Evolutionary conservation across 2,797 vertebrate species (phyloP).

Genomic region (Typhlichthys eigenmanni): DNA sequence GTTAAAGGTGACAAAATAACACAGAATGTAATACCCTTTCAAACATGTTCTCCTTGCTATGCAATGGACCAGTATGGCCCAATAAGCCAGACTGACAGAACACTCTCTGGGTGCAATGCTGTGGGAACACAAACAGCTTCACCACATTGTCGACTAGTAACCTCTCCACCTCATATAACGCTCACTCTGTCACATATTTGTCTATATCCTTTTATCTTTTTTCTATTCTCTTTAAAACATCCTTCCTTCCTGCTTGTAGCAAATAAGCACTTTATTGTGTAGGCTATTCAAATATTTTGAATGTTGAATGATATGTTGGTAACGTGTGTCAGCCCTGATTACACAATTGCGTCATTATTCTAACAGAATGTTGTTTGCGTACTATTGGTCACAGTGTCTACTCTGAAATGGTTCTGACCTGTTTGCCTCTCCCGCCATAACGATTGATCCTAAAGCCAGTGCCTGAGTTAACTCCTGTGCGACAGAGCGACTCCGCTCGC

Average conservation of each 20-base stretch:
- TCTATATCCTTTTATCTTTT: background rate
- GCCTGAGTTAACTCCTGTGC: slow-evolving; percentile 29
- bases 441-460: background rate
- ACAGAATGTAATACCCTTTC: slow-evolving; percentile 7
- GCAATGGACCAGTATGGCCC: slow-evolving; percentile 18
- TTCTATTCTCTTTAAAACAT: too few species aligned
- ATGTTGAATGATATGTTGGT: slow-evolving; percentile 1
- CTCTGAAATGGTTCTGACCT: slow-evolving; percentile 21
- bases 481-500: slow-evolving; percentile 29
- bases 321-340: too few species aligned
- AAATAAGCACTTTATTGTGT: too few species aligned
- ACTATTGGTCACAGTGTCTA: background rate
- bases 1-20: slow-evolving; percentile 50
- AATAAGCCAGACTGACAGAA: slow-evolving; percentile 49
- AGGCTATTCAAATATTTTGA: slow-evolving; percentile 1
- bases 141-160: too few species aligned
- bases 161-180: background rate
- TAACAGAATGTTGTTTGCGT: too few species aligned
- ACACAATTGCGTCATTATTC: too few species aligned
- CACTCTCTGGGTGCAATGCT: slow-evolving; percentile 7
- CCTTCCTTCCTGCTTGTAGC: too few species aligned
- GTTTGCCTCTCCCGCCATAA: slow-evolving; percentile 24
- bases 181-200: background rate
- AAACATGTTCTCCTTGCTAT: slow-evolving; percentile 28
- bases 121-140: too few species aligned